These are phyloP conservation scores for Anhinga anhinga DNA, from an alignment of 2,113 vertebrate genomes.

Conservation along the genomic window DNA sequence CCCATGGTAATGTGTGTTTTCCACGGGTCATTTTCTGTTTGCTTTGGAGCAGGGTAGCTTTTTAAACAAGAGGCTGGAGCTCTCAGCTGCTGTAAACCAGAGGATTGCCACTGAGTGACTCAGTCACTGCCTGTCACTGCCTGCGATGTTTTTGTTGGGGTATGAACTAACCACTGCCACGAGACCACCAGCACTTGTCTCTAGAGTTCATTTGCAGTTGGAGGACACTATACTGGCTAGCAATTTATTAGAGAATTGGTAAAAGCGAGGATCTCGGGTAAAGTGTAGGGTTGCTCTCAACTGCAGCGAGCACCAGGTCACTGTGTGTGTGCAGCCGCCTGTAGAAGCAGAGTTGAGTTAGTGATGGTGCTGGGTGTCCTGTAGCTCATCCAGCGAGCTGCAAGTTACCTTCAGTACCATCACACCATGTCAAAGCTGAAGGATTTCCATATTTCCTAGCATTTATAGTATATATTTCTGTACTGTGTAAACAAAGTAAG, in stretches of 20 bases:
- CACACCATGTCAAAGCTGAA: not conserved
- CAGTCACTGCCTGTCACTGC: not conserved
- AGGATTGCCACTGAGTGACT: not conserved
- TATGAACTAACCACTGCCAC: not conserved
- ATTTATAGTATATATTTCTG: not conserved
- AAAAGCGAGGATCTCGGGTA: not conserved
- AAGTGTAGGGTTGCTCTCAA: not conserved
- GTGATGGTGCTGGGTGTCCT: not conserved
- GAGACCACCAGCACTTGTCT: not conserved
- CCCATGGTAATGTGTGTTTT: not conserved
- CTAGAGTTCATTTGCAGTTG: not conserved
- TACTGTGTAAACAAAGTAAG: not conserved
- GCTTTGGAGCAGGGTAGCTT: not conserved
- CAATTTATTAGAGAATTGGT: not conserved
- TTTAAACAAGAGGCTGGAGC: not conserved
- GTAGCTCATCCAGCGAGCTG: not conserved
- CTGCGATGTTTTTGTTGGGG: not conserved
- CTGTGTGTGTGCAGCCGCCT: accelerated
- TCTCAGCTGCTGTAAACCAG: not conserved
- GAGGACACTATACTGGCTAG: not conserved
- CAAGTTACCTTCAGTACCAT: not conserved
- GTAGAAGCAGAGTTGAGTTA: not conserved
- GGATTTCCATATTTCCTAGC: not conserved
- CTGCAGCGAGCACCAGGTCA: not conserved
- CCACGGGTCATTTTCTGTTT: accelerated